A percentile compares a stretch with the other conserved stretches of the same genome.
Conservation (phyloP, 2,888 invertebrate genomes). For the Panzeria rudis region DNA sequence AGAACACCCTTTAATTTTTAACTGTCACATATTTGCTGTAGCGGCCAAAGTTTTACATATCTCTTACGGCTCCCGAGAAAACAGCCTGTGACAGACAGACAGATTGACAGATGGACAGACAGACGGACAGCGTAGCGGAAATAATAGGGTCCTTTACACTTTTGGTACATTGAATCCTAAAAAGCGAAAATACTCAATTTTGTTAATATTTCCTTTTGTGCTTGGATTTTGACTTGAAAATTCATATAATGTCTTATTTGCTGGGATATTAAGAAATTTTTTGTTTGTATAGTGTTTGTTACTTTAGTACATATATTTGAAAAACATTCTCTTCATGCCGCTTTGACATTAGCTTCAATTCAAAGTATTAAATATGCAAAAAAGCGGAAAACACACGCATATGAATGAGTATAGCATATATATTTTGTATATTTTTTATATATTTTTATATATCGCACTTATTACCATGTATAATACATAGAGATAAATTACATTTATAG, state of each 20-base stretch:
- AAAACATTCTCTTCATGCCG: background rate
- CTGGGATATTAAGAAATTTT: background rate
- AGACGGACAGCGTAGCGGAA: no score
- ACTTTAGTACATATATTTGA: background rate
- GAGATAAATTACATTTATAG: constrained; percentile 54
- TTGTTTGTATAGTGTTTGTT: background rate
- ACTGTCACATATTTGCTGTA: no score
- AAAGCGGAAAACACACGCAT: background rate
- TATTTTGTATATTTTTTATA: constrained; percentile 12
- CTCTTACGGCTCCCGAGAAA: no score
- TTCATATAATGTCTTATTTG: background rate
- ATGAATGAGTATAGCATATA: background rate
- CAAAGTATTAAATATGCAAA: constrained; percentile 7
- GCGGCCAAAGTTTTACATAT: no score
- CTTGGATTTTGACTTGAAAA: background rate
- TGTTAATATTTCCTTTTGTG: no score
- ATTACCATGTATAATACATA: constrained; percentile 38
- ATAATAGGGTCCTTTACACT: no score
- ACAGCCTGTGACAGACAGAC: no score
- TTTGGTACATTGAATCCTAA: no score
- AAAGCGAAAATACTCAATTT: no score
- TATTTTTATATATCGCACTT: constrained; percentile 5
- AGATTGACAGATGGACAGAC: no score
- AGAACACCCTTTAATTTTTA: no score
- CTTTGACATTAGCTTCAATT: constrained; percentile 3